Percentiles rank a stretch among this genome's conserved stretches.
These are phyloP conservation scores for Priocnemis perturbator DNA, from an alignment of 2,888 invertebrate genomes.

Conservation along the genomic window DNA sequence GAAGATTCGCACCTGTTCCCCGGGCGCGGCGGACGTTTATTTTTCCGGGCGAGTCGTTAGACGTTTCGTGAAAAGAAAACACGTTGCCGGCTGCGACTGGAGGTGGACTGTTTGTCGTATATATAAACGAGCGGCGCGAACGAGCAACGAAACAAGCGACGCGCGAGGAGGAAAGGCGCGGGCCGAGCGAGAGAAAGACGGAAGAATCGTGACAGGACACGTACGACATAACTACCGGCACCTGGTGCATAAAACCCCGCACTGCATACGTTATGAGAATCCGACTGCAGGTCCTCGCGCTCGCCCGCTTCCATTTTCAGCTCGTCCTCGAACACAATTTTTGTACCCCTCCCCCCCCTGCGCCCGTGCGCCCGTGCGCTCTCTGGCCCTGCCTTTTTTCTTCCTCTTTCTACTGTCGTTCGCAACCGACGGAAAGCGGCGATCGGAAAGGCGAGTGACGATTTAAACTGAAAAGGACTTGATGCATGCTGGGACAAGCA, in stretches of 20 bases:
- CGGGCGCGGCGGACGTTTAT: constrained; percentile 16
- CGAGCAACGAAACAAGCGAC: background rate
- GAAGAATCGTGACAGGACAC: constrained; percentile 45
- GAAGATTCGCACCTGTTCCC: constrained; percentile 53
- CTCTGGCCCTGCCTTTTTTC: background rate
- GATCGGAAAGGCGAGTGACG: too few relatives aligned
- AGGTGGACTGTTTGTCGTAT: constrained; percentile 2
- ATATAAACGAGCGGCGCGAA: constrained; percentile 1
- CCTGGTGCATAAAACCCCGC: constrained; percentile 63
- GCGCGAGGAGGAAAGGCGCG: too few relatives aligned
- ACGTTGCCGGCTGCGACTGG: constrained; percentile 9
- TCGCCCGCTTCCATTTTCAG: constrained; percentile 41
- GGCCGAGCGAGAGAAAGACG: background rate
- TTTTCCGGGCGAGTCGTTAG: constrained; percentile 38
- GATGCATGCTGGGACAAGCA: too few relatives aligned
- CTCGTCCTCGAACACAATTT: constrained; percentile 31
- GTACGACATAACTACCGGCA: constrained; percentile 65
- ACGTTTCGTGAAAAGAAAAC: constrained; percentile 51
- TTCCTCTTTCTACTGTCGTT: constrained; percentile 9
- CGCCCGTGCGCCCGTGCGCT: too few relatives aligned
- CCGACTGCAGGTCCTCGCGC: constrained; percentile 31
- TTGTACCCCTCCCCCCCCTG: constrained; percentile 22
- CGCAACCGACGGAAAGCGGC: too few relatives aligned
- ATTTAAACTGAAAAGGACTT: too few relatives aligned
- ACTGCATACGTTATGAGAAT: constrained; percentile 57